Evolutionary conservation across 2,888 invertebrate genomes (phyloP).

Genomic region (Panzeria rudis): DNA sequence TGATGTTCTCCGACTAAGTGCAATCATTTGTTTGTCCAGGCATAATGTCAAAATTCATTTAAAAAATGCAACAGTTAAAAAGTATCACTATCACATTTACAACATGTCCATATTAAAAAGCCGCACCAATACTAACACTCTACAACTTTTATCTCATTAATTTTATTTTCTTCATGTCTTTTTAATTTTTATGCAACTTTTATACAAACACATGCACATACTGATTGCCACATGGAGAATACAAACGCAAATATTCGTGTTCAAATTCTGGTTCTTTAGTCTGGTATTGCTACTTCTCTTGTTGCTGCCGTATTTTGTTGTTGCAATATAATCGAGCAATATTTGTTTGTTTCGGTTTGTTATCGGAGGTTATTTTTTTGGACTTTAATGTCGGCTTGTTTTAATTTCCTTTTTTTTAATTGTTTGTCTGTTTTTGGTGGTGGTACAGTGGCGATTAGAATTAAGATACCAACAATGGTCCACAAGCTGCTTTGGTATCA

Average conservation of each 20-base stretch:
- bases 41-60: constrained; percentile 78
- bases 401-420: constrained; percentile 47
- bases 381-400: constrained; percentile 66
- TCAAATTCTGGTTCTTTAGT: constrained; percentile 54
- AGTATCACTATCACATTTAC: constrained; percentile 41
- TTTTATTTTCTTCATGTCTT: constrained; percentile 62
- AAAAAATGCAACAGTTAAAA: constrained; percentile 59
- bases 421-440: constrained; percentile 27
- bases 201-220: constrained; percentile 5
- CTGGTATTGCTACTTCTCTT: constrained; percentile 56
- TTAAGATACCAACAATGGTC: no score
- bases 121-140: constrained; percentile 51
- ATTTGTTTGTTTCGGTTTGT: constrained; percentile 68
- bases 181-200: constrained; percentile 62
- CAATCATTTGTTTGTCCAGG: constrained; percentile 79
- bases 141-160: constrained; percentile 72
- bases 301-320: constrained; percentile 39
- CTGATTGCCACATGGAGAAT: neutral
- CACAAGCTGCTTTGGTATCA: no score
- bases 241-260: constrained; percentile 33
- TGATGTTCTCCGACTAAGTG: constrained; percentile 75
- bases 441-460: constrained; percentile 18
- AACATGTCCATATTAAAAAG: constrained; percentile 16
- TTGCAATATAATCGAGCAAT: constrained; percentile 61
- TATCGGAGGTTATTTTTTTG: constrained; percentile 58